Conservation (phyloP, 1,140 invertebrate species). For the Piezodorus guildinii region DNA sequence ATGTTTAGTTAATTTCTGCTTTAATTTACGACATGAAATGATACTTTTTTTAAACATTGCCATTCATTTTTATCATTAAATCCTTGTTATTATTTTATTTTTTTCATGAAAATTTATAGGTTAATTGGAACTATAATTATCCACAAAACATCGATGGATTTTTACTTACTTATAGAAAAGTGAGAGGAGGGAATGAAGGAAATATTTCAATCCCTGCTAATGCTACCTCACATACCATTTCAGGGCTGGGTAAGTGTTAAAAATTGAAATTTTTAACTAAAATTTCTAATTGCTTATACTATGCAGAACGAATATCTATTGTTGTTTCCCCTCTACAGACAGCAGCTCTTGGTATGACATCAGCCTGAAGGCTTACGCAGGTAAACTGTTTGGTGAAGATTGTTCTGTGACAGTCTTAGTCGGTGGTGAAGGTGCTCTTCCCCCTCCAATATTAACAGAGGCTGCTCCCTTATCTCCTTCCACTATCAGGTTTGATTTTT, state of each 20-base stretch:
- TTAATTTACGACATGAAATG: no score
- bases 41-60: no score
- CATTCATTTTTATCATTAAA: no score
- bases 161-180: slow-evolving; percentile 38
- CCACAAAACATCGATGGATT: slow-evolving; percentile 36
- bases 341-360: slow-evolving; percentile 8
- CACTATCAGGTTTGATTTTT: not conserved
- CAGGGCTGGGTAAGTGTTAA: slow-evolving; percentile 36
- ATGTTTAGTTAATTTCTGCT: no score
- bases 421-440: not conserved
- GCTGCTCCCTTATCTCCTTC: not conserved
- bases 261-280: not conserved
- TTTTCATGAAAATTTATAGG: slow-evolving; percentile 27
- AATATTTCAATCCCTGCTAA: slow-evolving; percentile 34
- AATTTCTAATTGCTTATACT: not conserved
- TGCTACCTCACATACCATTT: slow-evolving; percentile 36
- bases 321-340: not conserved
- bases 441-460: not conserved
- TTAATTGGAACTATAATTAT: slow-evolving; percentile 36
- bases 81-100: no score
- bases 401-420: not conserved
- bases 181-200: slow-evolving; percentile 32
- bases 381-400: not conserved
- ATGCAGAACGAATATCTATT: not conserved
- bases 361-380: not conserved